phyloP scores from a whole-genome alignment of 2,113 vertebrate genomes.

The Micronycteris hirsuta region DNA sequence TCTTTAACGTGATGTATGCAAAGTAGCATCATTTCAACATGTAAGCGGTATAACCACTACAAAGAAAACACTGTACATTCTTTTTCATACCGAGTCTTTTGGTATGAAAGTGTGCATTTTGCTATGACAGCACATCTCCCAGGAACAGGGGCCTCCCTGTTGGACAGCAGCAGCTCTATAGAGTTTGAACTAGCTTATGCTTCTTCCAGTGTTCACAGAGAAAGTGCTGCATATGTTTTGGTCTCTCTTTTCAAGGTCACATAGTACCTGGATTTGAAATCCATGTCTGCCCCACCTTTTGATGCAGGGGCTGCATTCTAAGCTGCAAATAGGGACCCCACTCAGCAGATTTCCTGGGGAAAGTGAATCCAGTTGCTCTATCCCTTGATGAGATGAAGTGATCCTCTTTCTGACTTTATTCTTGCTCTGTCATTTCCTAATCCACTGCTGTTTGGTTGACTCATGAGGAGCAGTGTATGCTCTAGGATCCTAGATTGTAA shows the following conservation, averaged over 20 bases:
- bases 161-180: background rate
- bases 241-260: background rate
- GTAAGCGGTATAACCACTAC: background rate
- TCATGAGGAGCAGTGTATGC: rapidly evolving
- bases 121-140: rapidly evolving
- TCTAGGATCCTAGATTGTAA: background rate
- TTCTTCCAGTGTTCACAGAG: background rate
- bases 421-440: background rate
- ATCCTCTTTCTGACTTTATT: background rate
- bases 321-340: background rate
- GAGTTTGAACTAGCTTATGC: background rate
- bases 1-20: background rate
- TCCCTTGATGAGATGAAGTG: too few species aligned
- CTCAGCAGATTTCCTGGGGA: background rate
- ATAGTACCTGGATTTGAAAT: background rate
- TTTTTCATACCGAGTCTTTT: background rate
- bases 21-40: background rate
- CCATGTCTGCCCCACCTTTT: background rate
- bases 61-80: background rate
- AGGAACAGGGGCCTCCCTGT: background rate
- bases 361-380: background rate
- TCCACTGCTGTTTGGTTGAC: background rate
- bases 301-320: background rate
- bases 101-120: background rate
- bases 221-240: background rate